A percentile compares a stretch with the other conserved stretches of the same genome.
phyloP scores from a whole-genome alignment of 2,797 vertebrate genomes.

The Malacoraja senta region DNA sequence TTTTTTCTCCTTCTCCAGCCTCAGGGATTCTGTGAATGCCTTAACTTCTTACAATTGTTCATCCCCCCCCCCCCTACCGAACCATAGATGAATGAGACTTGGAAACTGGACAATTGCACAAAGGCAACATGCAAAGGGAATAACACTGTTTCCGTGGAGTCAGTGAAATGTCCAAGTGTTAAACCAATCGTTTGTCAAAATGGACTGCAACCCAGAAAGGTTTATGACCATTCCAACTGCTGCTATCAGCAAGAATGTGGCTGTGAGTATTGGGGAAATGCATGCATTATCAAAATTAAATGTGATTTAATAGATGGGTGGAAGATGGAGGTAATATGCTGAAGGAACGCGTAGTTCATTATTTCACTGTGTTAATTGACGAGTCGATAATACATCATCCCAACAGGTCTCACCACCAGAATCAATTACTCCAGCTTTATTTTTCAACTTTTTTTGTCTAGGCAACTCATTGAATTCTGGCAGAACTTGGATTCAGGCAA shows the following conservation, averaged over 20 bases:
- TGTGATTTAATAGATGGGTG: background rate
- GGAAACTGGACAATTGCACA: constrained; percentile 59
- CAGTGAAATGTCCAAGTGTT: constrained; percentile 47
- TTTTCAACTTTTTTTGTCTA: too few species aligned
- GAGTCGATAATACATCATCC: background rate
- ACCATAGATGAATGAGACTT: constrained; percentile 64
- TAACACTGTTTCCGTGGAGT: constrained; percentile 46
- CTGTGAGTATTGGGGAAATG: constrained; percentile 63
- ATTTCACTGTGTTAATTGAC: background rate
- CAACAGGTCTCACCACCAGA: too few species aligned
- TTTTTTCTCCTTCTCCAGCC: background rate
- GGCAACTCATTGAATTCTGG: background rate
- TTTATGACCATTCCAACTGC: constrained; percentile 62
- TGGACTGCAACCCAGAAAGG: constrained; percentile 50
- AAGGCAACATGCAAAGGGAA: constrained; percentile 58
- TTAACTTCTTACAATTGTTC: too few species aligned
- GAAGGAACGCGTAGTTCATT: background rate
- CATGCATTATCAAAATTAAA: background rate
- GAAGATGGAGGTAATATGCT: background rate
- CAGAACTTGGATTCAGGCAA: too few species aligned
- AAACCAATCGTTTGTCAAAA: constrained; percentile 62
- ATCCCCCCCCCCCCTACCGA: background rate
- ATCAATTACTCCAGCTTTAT: too few species aligned
- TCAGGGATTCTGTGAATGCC: background rate
- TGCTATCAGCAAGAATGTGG: constrained; percentile 74